Base-by-base conservation (phyloP, 2,113 vertebrate genomes). In the Myotis lucifugus region DNA sequence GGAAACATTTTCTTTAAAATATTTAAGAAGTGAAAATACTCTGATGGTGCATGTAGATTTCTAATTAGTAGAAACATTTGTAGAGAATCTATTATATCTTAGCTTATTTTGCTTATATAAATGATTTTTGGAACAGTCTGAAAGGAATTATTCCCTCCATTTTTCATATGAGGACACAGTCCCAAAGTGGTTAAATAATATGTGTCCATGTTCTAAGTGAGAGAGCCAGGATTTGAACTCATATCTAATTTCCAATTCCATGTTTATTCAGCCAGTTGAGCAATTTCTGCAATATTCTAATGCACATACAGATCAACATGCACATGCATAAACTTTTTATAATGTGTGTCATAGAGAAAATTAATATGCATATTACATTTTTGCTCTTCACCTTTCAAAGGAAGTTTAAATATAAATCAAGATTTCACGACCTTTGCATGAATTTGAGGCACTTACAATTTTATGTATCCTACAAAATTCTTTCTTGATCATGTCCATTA, bases 361-460 rank as follows among this genome's bases (percentile, higher is more conserved):
- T 34, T 72, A 37, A 91, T 59, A 48, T 72, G 17, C 5, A 2
- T 13, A 6, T 82, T 37, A n/a, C 32, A 29, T 52, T 67, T 66
- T 59, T 10, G 12, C 48, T 79, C 34, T 73, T 85, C 37, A 59
- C 19, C 48, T 93, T 95, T 69, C 50, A 73, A 94, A 95, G 50
- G 10, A 74, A 77, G 37, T 74, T 73, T 40, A 92, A 66, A 64
- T 40, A 34, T 61, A 61, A 70, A 79, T 64, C 72, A 93, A 48
- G 32, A 29, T 17, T 15, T 72, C 46, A 82, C 48, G 52, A 72
- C 2, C 3, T 14, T 18, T 79, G 70, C n/a, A 78, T 54, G 66
- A 81, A 79, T 48, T 83, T 69, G 72, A 87, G 27, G 19, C 34
- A 48, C 25, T 92, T 86, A 6, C 7, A 34, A 86, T 56, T 81